Evolutionary conservation across 2,797 vertebrate species (phyloP).

Genomic region (Coluber constrictor): DNA sequence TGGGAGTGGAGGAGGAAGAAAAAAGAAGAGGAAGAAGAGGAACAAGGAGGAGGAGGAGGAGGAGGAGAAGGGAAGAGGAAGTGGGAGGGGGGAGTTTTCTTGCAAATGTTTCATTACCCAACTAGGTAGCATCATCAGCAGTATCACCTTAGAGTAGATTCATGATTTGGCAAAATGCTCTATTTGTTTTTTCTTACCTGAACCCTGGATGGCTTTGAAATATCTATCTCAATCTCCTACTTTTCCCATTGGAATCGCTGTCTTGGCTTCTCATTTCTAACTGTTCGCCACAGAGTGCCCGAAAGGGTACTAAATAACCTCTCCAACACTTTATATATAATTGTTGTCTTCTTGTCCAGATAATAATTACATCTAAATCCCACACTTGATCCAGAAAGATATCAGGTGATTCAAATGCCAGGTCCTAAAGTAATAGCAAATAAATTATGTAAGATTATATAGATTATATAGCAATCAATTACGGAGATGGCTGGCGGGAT

Average conservation of each 20-base stretch:
- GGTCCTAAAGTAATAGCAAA: conserved; percentile 2
- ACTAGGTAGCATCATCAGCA: background rate
- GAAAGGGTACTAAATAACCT: background rate
- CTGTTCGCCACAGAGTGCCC: background rate
- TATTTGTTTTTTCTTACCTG: background rate
- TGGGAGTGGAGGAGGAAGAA: too few species aligned
- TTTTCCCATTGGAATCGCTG: background rate
- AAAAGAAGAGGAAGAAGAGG: too few species aligned
- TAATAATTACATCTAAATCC: background rate
- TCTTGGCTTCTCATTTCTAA: background rate
- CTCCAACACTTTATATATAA: background rate
- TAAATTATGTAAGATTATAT: background rate
- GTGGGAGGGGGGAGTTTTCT: background rate
- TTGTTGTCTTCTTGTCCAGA: background rate
- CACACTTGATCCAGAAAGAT: background rate
- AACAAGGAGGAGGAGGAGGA: too few species aligned
- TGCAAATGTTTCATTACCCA: background rate
- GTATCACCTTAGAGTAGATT: background rate
- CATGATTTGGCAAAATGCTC: background rate
- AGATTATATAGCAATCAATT: background rate
- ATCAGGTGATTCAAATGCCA: background rate
- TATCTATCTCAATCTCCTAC: too few species aligned
- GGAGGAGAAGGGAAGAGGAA: too few species aligned
- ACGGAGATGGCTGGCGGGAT: too few species aligned
- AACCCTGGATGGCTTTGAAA: background rate